phyloP scores from a whole-genome alignment of 2,797 vertebrate genomes.

The Pangasius macronema region DNA sequence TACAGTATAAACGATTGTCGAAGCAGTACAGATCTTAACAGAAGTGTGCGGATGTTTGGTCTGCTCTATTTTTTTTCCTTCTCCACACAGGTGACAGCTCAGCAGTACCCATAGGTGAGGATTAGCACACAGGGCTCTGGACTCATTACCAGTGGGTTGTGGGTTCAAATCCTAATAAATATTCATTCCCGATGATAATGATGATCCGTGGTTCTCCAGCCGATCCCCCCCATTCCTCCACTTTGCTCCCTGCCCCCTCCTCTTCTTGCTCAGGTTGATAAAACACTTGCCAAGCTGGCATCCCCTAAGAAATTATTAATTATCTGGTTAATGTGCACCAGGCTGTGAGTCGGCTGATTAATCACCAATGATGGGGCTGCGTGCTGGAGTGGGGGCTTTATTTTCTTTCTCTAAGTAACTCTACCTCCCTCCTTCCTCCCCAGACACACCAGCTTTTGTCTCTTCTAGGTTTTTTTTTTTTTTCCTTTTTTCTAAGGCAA shows the following conservation, averaged over 20 bases:
- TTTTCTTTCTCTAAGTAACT: conserved; percentile 59
- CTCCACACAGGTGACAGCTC: conserved; percentile 38
- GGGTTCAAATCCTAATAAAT: conserved; percentile 62
- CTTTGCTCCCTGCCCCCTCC: conserved; percentile 41
- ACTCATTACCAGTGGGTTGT: conserved; percentile 59
- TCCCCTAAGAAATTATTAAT: conserved; percentile 99
- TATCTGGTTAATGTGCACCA: conserved; percentile 98
- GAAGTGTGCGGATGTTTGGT: conserved; percentile 22
- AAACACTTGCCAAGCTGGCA: conserved; percentile 86
- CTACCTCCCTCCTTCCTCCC: conserved; percentile 45
- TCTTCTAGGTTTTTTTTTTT: background rate
- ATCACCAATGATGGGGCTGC: conserved; percentile 85
- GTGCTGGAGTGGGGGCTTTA: conserved; percentile 70
- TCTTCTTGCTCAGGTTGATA: conserved; percentile 82
- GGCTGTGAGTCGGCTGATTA: conserved; percentile 94
- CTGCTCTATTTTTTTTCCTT: conserved; percentile 29
- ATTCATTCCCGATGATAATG: conserved; percentile 60
- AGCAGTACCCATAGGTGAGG: conserved; percentile 43
- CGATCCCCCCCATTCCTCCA: conserved; percentile 46
- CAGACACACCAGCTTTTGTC: conserved; percentile 50
- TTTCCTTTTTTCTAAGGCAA: background rate
- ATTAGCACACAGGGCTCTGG: conserved; percentile 48
- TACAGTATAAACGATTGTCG: background rate
- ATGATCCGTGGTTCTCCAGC: conserved; percentile 56
- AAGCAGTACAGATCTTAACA: background rate